phyloP scores from a whole-genome alignment of 2,797 vertebrate genomes.

The Channa striata region DNA sequence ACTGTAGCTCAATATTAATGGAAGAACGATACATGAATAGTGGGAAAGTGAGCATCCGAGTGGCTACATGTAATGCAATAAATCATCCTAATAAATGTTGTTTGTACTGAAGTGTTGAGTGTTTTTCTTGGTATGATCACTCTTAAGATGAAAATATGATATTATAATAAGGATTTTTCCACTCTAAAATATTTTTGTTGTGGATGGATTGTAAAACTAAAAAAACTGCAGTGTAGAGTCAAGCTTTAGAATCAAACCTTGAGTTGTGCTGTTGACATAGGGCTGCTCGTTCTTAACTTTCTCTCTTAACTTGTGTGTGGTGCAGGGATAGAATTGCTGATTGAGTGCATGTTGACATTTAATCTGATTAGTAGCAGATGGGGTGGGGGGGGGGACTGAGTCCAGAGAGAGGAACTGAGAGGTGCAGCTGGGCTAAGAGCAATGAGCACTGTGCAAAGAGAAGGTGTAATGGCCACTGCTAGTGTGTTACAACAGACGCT shows the following conservation, averaged over 20 bases:
- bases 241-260: background rate
- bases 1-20: background rate
- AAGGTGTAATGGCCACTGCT: background rate
- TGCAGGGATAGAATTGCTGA: background rate
- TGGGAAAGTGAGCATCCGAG: background rate
- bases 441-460: background rate
- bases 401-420: background rate
- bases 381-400: background rate
- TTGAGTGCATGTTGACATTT: constrained; percentile 4
- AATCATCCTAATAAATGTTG: background rate
- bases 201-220: background rate
- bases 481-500: background rate
- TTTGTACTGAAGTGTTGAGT: background rate
- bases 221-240: background rate
- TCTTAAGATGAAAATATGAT: constrained; percentile 2
- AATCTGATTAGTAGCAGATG: constrained; percentile 32
- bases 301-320: background rate
- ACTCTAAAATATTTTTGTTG: constrained; percentile 2
- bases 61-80: background rate
- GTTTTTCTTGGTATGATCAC: background rate
- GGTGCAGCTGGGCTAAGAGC: no score
- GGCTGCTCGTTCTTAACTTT: background rate
- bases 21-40: background rate
- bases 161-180: background rate
- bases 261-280: background rate